Evolutionary conservation across 2,888 invertebrate species (phyloP).

Genomic region (Limnephilus auricula): DNA sequence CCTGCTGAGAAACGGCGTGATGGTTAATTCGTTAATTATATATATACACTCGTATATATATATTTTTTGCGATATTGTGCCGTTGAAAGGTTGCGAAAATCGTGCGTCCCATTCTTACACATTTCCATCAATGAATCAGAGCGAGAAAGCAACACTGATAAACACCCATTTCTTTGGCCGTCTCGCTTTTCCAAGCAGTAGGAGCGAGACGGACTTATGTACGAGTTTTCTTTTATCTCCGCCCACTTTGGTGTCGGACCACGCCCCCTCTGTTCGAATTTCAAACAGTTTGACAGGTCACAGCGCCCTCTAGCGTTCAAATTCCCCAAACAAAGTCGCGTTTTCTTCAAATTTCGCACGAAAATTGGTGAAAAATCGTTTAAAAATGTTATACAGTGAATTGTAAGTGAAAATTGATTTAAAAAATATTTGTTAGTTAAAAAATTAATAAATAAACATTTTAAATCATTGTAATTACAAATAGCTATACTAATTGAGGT

Average conservation of each 20-base stretch:
- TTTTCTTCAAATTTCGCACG: background rate
- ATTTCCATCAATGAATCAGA: background rate
- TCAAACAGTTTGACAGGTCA: constrained; percentile 20
- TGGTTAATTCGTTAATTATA: too few relatives aligned
- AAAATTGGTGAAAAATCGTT: background rate
- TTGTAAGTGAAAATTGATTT: too few relatives aligned
- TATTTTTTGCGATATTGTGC: background rate
- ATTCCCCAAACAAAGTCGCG: background rate
- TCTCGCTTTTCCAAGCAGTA: background rate
- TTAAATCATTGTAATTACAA: too few relatives aligned
- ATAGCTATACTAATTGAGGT: too few relatives aligned
- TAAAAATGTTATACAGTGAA: too few relatives aligned
- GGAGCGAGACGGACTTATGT: background rate
- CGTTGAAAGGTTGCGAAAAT: background rate
- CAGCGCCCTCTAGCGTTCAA: background rate
- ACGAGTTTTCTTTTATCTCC: background rate
- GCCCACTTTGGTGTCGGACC: background rate
- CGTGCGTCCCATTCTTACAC: background rate
- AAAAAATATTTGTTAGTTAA: too few relatives aligned
- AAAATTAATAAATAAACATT: too few relatives aligned
- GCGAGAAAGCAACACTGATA: background rate
- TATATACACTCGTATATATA: too few relatives aligned
- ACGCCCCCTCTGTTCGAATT: background rate
- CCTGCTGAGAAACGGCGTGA: too few relatives aligned
- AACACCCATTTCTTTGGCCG: background rate